Conservation (phyloP, 2,888 invertebrate genomes). For the Tuberolachnus salignus region DNA sequence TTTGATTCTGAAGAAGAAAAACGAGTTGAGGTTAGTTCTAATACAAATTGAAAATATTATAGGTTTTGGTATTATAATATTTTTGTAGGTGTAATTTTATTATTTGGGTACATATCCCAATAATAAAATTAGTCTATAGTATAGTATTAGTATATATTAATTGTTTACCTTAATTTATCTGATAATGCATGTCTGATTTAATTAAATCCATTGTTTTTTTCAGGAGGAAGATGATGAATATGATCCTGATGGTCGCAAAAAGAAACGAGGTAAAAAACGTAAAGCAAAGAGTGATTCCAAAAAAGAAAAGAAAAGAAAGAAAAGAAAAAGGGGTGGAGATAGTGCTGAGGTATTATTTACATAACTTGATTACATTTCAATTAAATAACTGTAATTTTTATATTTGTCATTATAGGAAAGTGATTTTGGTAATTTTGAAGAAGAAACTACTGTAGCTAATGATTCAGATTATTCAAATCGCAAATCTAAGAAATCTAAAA, state of each 20-base stretch:
- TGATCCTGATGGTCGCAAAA: constrained; percentile 78
- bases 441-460: constrained; percentile 70
- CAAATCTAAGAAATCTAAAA: constrained; percentile 70
- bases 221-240: constrained; percentile 87
- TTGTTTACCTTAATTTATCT: too few species aligned
- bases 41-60: constrained; percentile 48
- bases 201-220: constrained; percentile 56
- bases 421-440: constrained; percentile 68
- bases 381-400: constrained; percentile 43
- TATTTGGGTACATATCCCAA: too few species aligned
- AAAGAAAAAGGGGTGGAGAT: constrained; percentile 85
- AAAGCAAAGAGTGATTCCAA: constrained; percentile 89
- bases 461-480: constrained; percentile 78
- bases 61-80: too few species aligned
- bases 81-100: too few species aligned
- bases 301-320: constrained; percentile 92
- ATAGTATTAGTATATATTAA: too few species aligned
- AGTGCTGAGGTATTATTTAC: constrained; percentile 73
- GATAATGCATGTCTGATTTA: constrained; percentile 19
- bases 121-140: too few species aligned
- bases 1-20: constrained; percentile 73
- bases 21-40: constrained; percentile 66
- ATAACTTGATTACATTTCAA: neutral
- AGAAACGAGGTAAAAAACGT: constrained; percentile 93
- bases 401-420: constrained; percentile 69